Evolutionary conservation across 2,797 vertebrate genomes (phyloP).

Genomic region (Pangasius djambal): DNA sequence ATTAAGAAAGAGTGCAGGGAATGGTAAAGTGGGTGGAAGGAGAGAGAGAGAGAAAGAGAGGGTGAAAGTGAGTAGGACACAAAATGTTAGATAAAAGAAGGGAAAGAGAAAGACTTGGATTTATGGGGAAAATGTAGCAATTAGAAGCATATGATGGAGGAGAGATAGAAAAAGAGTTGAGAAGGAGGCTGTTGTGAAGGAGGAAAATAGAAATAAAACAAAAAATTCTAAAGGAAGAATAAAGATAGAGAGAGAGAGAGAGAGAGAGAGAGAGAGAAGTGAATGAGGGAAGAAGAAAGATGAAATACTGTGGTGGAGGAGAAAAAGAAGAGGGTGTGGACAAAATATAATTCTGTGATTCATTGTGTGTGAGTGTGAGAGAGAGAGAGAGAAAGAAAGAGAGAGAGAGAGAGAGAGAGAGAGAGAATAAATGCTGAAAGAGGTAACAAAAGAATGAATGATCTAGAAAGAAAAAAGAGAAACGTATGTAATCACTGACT

Average conservation of each 20-base stretch:
- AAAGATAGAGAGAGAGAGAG: neutral
- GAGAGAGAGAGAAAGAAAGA: slow-evolving; percentile 8
- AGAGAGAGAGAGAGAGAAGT: neutral
- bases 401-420: slow-evolving; percentile 1
- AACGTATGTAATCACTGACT: slow-evolving; percentile 1
- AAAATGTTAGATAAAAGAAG: neutral
- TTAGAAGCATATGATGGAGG: neutral
- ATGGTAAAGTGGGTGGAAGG: neutral
- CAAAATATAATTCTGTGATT: neutral
- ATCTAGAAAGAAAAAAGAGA: neutral
- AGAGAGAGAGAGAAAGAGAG: neutral
- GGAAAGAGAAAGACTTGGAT: neutral
- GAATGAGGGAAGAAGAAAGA: neutral
- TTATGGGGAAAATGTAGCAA: neutral
- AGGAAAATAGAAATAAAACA: neutral
- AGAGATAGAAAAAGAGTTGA: neutral
- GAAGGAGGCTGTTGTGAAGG: neutral
- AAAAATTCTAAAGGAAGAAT: neutral
- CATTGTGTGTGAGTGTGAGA: neutral
- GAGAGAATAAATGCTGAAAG: neutral
- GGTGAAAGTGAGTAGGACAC: neutral
- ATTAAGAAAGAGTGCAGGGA: neutral
- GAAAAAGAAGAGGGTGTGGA: neutral
- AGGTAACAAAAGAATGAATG: neutral
- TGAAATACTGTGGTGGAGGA: neutral